phyloP scores from a whole-genome alignment of 2,797 vertebrate genomes.

The Esox lucius region DNA sequence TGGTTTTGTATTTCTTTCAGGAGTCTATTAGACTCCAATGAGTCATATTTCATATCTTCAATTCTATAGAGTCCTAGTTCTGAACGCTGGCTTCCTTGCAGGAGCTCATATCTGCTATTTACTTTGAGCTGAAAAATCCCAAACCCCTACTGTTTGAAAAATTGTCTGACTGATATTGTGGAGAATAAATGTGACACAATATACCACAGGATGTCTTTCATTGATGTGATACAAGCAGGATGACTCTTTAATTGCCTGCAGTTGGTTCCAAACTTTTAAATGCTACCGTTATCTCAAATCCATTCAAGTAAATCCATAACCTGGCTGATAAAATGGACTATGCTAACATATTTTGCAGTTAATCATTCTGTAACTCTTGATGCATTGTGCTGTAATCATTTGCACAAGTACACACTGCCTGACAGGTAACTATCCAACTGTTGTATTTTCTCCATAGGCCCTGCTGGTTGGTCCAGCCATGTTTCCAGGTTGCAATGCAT shows the following conservation, averaged over 20 bases:
- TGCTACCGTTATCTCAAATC: not conserved
- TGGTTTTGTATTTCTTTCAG: not conserved
- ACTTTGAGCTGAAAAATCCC: not conserved
- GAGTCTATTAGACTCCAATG: not conserved
- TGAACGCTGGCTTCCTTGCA: slow-evolving; percentile 2
- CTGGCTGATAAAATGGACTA: not conserved
- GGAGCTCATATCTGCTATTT: not conserved
- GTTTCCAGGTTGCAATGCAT: not conserved
- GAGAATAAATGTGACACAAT: not conserved
- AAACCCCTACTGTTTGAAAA: not conserved
- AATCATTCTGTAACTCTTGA: not conserved
- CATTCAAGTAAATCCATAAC: not conserved
- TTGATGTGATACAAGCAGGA: not conserved
- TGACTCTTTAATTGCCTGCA: not conserved
- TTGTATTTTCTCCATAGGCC: not conserved
- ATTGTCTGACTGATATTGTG: not conserved
- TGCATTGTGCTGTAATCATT: not conserved
- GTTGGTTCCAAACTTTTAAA: not conserved
- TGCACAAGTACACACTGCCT: not conserved
- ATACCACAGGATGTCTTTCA: not conserved
- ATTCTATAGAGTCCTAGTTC: not conserved
- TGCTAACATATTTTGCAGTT: not conserved
- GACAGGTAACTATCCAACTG: not conserved
- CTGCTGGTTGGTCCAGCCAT: not conserved
- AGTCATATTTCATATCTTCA: slow-evolving; percentile 1